Conservation (phyloP, 2,113 vertebrate species). For the Pheucticus melanocephalus region DNA sequence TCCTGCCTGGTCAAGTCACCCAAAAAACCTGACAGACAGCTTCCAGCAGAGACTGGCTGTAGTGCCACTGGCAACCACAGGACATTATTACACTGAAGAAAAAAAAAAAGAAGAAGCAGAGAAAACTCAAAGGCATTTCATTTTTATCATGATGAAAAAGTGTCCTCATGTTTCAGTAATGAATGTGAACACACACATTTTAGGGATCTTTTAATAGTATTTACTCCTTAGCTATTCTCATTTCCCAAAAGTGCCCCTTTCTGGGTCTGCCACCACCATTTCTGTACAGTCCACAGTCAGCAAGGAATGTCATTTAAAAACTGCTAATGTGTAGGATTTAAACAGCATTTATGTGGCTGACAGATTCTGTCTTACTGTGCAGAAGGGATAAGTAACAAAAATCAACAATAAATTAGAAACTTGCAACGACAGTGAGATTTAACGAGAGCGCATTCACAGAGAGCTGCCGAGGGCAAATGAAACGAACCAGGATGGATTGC, state of each 20-base stretch:
- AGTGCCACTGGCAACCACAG: background rate
- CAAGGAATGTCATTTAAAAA: background rate
- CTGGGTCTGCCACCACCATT: background rate
- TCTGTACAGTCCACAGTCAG: background rate
- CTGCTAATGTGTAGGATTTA: background rate
- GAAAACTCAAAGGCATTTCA: background rate
- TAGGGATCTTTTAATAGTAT: background rate
- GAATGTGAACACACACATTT: background rate
- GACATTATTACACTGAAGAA: background rate
- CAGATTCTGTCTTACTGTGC: background rate
- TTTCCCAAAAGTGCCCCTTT: background rate
- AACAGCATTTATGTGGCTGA: constrained; percentile 10
- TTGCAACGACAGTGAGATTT: background rate
- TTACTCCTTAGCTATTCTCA: background rate
- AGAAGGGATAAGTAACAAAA: background rate
- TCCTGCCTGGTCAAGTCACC: background rate
- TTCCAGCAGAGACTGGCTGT: background rate
- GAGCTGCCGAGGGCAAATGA: constrained; percentile 24
- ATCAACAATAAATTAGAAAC: background rate
- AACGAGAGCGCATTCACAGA: background rate
- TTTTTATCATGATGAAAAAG: background rate
- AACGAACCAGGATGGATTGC: background rate
- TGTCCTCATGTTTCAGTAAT: background rate
- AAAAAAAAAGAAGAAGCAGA: background rate
- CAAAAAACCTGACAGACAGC: background rate